Percentiles rank a stretch among this genome's conserved stretches.
phyloP scores from a whole-genome alignment of 2,113 vertebrate genomes.

The Oryzias woworae region DNA sequence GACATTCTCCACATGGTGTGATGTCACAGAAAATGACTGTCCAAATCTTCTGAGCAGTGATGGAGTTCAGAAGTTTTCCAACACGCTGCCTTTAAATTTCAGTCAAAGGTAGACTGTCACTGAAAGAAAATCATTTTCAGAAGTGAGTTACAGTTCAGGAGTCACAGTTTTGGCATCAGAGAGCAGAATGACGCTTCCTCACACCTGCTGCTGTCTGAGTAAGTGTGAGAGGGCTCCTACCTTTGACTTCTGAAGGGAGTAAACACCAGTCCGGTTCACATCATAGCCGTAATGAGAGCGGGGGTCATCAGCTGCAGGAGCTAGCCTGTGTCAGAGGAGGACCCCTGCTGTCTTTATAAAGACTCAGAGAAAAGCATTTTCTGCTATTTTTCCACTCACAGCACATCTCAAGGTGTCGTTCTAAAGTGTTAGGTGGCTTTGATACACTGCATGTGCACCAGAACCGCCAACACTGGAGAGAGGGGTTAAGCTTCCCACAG shows the following conservation, averaged over 20 bases:
- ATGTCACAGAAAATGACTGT: no score
- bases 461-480: constrained; percentile 14
- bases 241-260: constrained; percentile 33
- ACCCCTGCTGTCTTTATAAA: constrained; percentile 59
- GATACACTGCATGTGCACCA: constrained; percentile 20
- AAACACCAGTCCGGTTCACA: not conserved
- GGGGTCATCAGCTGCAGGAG: constrained; percentile 30
- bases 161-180: constrained; percentile 7
- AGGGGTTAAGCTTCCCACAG: constrained; percentile 12
- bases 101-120: no score
- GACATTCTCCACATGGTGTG: no score
- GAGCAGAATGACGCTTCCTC: constrained; percentile 14
- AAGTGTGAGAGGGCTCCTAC: constrained; percentile 26
- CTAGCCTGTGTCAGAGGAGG: constrained; percentile 35
- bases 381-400: not conserved
- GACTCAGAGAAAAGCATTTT: constrained; percentile 7
- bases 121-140: not conserved
- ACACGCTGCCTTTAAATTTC: no score
- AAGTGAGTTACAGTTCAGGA: constrained; percentile 7
- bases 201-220: constrained; percentile 60
- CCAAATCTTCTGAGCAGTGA: no score
- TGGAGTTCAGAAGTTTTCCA: no score
- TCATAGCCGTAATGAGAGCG: constrained; percentile 56
- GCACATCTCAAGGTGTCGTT: constrained; percentile 1
- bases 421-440: not conserved